A percentile compares a stretch with the other conserved stretches of the same genome.
phyloP scores from a whole-genome alignment of 2,113 vertebrate species.

The Erinaceus europaeus region DNA sequence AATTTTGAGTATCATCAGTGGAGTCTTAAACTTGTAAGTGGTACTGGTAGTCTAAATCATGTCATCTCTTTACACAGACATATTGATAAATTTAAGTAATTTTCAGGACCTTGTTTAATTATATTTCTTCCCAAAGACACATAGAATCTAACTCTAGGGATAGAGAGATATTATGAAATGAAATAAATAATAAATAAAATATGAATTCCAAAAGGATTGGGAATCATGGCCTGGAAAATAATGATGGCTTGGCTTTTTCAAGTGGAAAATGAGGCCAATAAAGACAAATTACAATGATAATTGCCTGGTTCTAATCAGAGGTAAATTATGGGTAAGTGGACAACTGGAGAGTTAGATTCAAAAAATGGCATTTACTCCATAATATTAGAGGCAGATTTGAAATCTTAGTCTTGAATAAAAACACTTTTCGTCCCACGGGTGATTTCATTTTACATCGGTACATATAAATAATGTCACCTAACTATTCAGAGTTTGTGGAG shows the following conservation, averaged over 20 bases:
- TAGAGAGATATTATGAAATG: slow-evolving; percentile 12
- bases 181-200: slow-evolving; percentile 40
- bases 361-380: slow-evolving; percentile 42
- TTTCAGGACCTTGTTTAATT: slow-evolving; percentile 46
- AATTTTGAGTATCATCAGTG: background rate
- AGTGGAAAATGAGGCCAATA: slow-evolving; percentile 69
- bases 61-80: background rate
- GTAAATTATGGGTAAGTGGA: slow-evolving; percentile 63
- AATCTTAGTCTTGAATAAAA: slow-evolving; percentile 22
- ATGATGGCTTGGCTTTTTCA: slow-evolving; percentile 45
- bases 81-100: slow-evolving; percentile 32
- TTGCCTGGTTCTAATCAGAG: slow-evolving; percentile 62
- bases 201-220: slow-evolving; percentile 46
- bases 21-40: background rate
- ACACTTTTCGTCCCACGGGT: background rate
- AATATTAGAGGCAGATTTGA: slow-evolving; percentile 42
- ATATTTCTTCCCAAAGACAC: slow-evolving; percentile 11
- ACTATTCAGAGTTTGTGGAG: background rate
- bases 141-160: background rate
- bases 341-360: slow-evolving; percentile 43
- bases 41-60: background rate
- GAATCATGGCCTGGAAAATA: background rate
- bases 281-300: slow-evolving; percentile 65
- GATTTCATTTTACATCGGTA: background rate
- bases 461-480: background rate